These are phyloP conservation scores for Mercenaria mercenaria DNA, from an alignment of 1,140 invertebrate genomes.

Conservation along the genomic window DNA sequence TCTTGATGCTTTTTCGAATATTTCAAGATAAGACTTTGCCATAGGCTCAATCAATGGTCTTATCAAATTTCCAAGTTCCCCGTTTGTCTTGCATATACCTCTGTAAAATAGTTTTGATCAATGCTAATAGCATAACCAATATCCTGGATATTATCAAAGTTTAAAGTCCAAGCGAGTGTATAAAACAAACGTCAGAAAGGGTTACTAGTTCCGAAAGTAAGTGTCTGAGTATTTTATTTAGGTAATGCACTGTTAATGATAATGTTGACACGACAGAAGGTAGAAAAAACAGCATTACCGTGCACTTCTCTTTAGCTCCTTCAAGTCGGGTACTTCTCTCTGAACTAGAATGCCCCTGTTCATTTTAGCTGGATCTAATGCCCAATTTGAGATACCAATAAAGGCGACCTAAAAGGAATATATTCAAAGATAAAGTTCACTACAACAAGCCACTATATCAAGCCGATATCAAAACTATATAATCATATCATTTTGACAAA, in stretches of 20 bases:
- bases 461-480: neutral
- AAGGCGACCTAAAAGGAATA: slow-evolving; percentile 67
- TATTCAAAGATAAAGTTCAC: too few species aligned
- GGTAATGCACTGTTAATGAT: too few species aligned
- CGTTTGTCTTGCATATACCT: slow-evolving; percentile 75
- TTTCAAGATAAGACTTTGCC: slow-evolving; percentile 75
- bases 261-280: neutral
- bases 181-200: neutral
- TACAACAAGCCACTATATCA: neutral
- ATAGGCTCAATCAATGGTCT: slow-evolving; percentile 66
- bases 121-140: too few species aligned
- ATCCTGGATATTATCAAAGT: neutral
- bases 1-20: slow-evolving; percentile 71
- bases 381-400: slow-evolving; percentile 79
- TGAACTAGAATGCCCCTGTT: slow-evolving; percentile 75
- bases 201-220: too few species aligned
- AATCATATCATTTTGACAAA: neutral
- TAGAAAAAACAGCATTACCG: neutral
- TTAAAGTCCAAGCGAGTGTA: neutral
- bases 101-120: slow-evolving; percentile 59
- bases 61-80: slow-evolving; percentile 60
- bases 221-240: too few species aligned
- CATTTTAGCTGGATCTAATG: slow-evolving; percentile 79
- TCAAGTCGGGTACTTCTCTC: slow-evolving; percentile 68
- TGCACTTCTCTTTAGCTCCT: slow-evolving; percentile 71